A percentile compares a stretch with the other conserved stretches of the same genome.
phyloP scores from a whole-genome alignment of 2,113 vertebrate species.

The Dromaius novaehollandiae region DNA sequence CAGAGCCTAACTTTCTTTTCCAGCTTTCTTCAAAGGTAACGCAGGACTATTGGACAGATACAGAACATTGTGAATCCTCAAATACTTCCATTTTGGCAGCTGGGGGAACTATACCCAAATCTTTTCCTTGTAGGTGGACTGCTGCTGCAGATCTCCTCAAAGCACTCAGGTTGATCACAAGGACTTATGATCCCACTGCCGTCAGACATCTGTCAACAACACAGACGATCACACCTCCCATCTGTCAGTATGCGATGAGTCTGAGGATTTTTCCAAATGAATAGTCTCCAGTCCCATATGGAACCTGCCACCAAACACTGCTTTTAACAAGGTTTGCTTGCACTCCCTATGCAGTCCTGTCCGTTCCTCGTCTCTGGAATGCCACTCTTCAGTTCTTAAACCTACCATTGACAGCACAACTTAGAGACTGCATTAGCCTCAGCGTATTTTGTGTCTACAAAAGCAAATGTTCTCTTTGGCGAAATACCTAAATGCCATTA shows the following conservation, averaged over 20 bases:
- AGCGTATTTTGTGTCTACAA: not conserved
- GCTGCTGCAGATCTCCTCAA: not conserved
- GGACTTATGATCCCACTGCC: not conserved
- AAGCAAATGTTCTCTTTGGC: not conserved
- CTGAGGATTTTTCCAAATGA: slow-evolving; percentile 24
- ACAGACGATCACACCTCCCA: not conserved
- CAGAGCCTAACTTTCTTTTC: not conserved
- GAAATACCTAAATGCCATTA: not conserved
- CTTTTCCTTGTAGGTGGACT: not conserved
- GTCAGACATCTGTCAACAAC: slow-evolving; percentile 8
- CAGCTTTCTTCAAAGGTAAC: not conserved
- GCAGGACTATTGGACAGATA: not conserved
- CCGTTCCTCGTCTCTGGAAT: not conserved
- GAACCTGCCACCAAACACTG: not conserved
- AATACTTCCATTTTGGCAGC: not conserved
- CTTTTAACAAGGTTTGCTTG: not conserved
- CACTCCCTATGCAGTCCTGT: not conserved
- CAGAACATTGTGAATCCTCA: not conserved
- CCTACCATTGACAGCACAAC: not conserved
- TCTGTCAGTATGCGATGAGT: not conserved
- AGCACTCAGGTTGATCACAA: not conserved
- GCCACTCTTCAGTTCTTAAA: not conserved
- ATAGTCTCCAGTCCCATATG: not conserved
- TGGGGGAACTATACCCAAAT: not conserved
- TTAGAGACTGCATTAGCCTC: not conserved